Base-by-base conservation (phyloP, 2,113 vertebrate species). In the Trematocara variabile region DNA sequence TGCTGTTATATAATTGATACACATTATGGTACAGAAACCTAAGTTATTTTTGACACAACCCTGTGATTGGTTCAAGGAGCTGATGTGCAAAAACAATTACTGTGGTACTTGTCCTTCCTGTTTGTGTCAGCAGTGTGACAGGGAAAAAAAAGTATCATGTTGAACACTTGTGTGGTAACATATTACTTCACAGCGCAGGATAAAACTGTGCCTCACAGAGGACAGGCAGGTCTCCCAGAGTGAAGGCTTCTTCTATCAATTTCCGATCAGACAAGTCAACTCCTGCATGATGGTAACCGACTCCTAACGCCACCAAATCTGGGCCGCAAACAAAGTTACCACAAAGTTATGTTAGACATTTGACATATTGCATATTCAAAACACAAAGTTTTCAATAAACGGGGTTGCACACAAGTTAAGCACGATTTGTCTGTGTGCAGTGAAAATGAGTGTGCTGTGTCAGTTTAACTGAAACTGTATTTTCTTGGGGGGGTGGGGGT, bases 201-300 rank as follows among this genome's bases (percentile, higher is more conserved):
- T 55, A 79, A 54, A 82, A 58, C 14, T 56, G 34, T 75, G 56
- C 94, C 98, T 97, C 95, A 99, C 99, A 99, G 89, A 99, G 98
- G 77, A 98, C 98, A 79, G 98, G 98, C 65, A 99, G 88, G 89
- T 98, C 98, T 96, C 98, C 98, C 73, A 77, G 34, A 65, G 94
- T 96, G 93, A 99, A 99, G 86, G 96, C 96, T 81, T 94, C 92
- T 96, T 99, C 99, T 88, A 98, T 94, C 89, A 95, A 28, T 96
- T 98, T 99, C 91, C 99, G 97, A 88, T 99, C 99, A 11, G 97
- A 97, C 28, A 97, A 4, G 46, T 97, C 98, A 93, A 99, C 94
- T 34, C 99, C 99, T 88, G 99, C 99, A 83, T 99, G 99, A 94
- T 99, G 98, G 93, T 97, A 99, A 85, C 97, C 99, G 86, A 99